A percentile compares a stretch with the other conserved stretches of the same genome.
Conservation (phyloP, 2,113 vertebrate species). For the Gyps fulvus region DNA sequence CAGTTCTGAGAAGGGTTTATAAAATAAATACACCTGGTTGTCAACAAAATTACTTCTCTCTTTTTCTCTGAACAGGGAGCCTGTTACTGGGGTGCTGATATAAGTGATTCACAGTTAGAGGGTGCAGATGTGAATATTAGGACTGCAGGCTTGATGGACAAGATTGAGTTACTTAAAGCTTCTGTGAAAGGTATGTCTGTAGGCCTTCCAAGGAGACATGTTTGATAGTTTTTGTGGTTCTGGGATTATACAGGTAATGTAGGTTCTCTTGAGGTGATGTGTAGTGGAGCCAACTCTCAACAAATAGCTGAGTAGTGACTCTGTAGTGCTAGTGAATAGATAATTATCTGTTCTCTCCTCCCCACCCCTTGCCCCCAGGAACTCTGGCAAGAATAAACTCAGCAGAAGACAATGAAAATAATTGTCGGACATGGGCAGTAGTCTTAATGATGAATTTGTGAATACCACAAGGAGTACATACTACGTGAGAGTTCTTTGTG, state of each 20-base stretch:
- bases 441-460: neutral
- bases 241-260: neutral
- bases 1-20: neutral
- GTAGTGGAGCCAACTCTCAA: neutral
- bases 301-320: neutral
- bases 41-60: neutral
- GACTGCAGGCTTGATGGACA: conserved; percentile 72
- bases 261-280: neutral
- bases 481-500: neutral
- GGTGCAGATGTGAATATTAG: conserved; percentile 79
- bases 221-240: neutral
- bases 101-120: conserved; percentile 80
- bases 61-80: conserved; percentile 67
- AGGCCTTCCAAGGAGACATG: neutral
- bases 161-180: conserved; percentile 79
- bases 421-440: neutral
- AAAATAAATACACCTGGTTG: neutral
- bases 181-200: conserved; percentile 79
- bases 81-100: conserved; percentile 83
- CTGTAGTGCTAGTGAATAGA: neutral
- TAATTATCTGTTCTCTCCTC: neutral
- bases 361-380: neutral
- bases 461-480: neutral
- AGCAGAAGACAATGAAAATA: neutral
- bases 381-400: neutral